Percentiles rank a stretch among this genome's conserved stretches.
phyloP scores from a whole-genome alignment of 1,140 invertebrate species.

The Drosophila ercepeae region DNA sequence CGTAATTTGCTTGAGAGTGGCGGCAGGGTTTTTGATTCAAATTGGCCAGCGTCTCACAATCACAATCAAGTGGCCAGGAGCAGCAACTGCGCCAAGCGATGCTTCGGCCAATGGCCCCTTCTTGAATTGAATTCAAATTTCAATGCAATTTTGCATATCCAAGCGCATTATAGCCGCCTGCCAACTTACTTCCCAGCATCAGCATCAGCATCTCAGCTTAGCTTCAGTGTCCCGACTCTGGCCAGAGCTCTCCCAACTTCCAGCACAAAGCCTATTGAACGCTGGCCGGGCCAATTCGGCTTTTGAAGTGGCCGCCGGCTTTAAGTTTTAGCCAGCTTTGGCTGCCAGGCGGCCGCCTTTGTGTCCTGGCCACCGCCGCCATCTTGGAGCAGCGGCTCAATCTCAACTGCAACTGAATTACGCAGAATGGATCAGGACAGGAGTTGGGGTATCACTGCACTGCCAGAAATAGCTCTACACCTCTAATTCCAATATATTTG shows the following conservation, averaged over 20 bases:
- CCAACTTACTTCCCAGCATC: conserved; percentile 67
- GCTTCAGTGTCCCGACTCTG: background rate
- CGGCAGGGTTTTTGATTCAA: conserved; percentile 73
- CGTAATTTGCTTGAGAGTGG: conserved; percentile 71
- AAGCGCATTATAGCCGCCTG: conserved; percentile 82
- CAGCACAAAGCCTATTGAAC: conserved; percentile 78
- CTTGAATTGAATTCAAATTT: conserved; percentile 83
- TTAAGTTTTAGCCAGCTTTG: conserved; percentile 39
- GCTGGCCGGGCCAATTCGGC: conserved; percentile 59
- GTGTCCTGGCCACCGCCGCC: conserved; percentile 52
- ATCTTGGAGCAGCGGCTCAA: conserved; percentile 56
- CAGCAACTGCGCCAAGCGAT: conserved; percentile 20
- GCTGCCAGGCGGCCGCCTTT: conserved; percentile 51
- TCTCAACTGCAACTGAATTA: conserved; percentile 77
- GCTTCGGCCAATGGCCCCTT: conserved; percentile 57
- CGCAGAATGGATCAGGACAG: conserved; percentile 62
- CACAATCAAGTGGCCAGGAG: conserved; percentile 59
- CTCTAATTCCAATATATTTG: too few relatives aligned
- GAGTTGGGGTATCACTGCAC: conserved; percentile 17
- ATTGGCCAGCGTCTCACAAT: conserved; percentile 74
- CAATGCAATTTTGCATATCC: conserved; percentile 83
- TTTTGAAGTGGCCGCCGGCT: conserved; percentile 70
- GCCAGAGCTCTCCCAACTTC: conserved; percentile 7
- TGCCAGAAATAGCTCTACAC: background rate
- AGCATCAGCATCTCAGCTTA: background rate